phyloP scores from a whole-genome alignment of 2,113 vertebrate genomes.

The Thryonomys swinderianus region DNA sequence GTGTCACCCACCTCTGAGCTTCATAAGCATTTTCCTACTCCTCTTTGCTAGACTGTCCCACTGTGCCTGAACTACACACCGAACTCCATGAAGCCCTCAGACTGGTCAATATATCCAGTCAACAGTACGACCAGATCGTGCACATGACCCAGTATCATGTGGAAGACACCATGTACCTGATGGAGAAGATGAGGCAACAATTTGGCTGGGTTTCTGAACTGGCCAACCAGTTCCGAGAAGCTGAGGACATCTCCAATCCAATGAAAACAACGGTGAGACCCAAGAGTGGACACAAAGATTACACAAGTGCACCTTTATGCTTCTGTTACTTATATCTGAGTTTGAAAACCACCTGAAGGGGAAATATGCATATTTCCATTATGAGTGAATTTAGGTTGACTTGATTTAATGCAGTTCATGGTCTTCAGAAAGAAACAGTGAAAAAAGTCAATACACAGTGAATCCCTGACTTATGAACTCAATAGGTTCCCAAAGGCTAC shows the following conservation, averaged over 20 bases:
- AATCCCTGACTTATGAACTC: too few species aligned
- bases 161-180: slow-evolving; percentile 89
- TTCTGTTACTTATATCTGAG: slow-evolving; percentile 4
- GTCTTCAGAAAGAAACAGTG: slow-evolving; percentile 5
- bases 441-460: background rate
- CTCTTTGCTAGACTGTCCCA: slow-evolving; percentile 89
- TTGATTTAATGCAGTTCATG: background rate
- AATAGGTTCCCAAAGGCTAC: too few species aligned
- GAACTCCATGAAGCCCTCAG: slow-evolving; percentile 91
- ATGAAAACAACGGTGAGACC: slow-evolving; percentile 83
- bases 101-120: slow-evolving; percentile 89
- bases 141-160: slow-evolving; percentile 90
- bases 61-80: slow-evolving; percentile 88
- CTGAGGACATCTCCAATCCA: slow-evolving; percentile 88
- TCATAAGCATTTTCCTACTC: background rate
- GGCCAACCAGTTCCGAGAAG: slow-evolving; percentile 76
- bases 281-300: background rate
- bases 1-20: background rate
- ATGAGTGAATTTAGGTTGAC: background rate
- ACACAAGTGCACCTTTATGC: background rate
- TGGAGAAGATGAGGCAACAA: slow-evolving; percentile 90
- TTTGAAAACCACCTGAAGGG: background rate
- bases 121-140: slow-evolving; percentile 92
- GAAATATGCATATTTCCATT: background rate
- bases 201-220: slow-evolving; percentile 93